These are phyloP conservation scores for Etheostoma cragini DNA, from an alignment of 2,113 vertebrate species.

Conservation along the genomic window DNA sequence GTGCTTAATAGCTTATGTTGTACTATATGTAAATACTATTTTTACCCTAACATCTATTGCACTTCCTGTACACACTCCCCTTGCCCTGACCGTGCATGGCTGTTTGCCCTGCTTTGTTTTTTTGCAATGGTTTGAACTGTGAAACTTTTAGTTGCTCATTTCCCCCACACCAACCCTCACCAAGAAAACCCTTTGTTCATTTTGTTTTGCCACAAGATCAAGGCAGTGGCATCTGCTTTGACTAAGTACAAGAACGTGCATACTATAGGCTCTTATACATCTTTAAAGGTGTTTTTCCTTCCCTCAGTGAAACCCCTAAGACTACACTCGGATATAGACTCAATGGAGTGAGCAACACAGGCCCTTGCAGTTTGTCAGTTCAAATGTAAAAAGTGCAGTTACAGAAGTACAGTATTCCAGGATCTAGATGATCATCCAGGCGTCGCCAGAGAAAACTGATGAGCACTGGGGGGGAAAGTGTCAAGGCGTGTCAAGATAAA, in stretches of 20 bases:
- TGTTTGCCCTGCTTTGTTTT: slow-evolving; percentile 10
- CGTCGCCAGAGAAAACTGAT: slow-evolving; percentile 32
- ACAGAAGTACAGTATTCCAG: slow-evolving; percentile 23
- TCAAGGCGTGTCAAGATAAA: slow-evolving; percentile 54
- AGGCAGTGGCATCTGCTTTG: slow-evolving; percentile 11
- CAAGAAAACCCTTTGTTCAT: not conserved
- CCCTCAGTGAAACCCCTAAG: slow-evolving; percentile 7
- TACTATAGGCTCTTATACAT: not conserved
- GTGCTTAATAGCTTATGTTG: not conserved
- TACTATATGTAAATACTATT: not conserved
- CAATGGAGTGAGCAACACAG: slow-evolving; percentile 31
- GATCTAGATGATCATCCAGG: slow-evolving; percentile 46
- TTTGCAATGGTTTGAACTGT: slow-evolving; percentile 11
- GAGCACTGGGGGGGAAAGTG: slow-evolving; percentile 31
- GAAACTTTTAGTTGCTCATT: not conserved
- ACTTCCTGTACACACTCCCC: not conserved
- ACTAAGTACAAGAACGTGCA: not conserved
- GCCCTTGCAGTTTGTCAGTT: slow-evolving; percentile 37
- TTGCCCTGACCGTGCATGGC: not conserved
- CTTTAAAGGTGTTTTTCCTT: slow-evolving; percentile 4
- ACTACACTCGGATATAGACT: slow-evolving; percentile 11
- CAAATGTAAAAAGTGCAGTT: slow-evolving; percentile 26
- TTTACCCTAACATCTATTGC: not conserved
- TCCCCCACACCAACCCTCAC: not conserved
- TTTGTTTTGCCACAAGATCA: not conserved